Evolutionary conservation across 2,113 vertebrate genomes (phyloP), one percentile per base, ranked within the genome.

Genomic region (Planiliza haematocheilus): DNA sequence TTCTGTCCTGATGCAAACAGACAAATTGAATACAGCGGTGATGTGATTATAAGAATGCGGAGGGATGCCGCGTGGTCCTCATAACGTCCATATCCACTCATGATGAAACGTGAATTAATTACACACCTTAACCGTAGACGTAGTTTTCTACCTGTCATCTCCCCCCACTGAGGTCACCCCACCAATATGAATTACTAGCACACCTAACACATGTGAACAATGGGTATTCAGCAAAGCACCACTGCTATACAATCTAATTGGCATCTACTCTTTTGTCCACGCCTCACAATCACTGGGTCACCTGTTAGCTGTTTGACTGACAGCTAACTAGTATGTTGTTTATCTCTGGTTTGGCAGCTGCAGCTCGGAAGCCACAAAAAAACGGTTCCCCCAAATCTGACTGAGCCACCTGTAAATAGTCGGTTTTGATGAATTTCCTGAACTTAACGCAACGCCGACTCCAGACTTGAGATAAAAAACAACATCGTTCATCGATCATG

Each of bases 1-100:
- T 39, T 63, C 34, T 20, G 14, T 73, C 21, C 41, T 34, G 77
- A 38, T 7, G 5, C 50, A 67, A 30, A 65, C 30, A 8, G 43
- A 46, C 11, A 57, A 74, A 82, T 10, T 59, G 17, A 42, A 41
- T 39, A 58, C 14, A 38, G 63, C 55, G 48, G 17, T 3, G 18
- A 30, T 34, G 58, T 14, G 1, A 34, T 65, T 45, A 60, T 30
- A 30, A 57, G 12, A 42, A 42, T 13, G 45, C 24, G 14, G 14
- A 67, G 53, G 36, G 30, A 41, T 55, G 17, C 59, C 16, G 37
- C 5, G 41, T 57, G 58, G 18, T 12, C 55, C 57, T 14, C 13
- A 13, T 46, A 11, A 39, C 50, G 36, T 45, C 13, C 7, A 14
- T 7, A 62, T 8, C 20, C 50, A 43, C 5, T 72, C 14, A 16